These are phyloP conservation scores for Danio jaintianensis DNA, from an alignment of 2,797 vertebrate species.

Conservation along the genomic window DNA sequence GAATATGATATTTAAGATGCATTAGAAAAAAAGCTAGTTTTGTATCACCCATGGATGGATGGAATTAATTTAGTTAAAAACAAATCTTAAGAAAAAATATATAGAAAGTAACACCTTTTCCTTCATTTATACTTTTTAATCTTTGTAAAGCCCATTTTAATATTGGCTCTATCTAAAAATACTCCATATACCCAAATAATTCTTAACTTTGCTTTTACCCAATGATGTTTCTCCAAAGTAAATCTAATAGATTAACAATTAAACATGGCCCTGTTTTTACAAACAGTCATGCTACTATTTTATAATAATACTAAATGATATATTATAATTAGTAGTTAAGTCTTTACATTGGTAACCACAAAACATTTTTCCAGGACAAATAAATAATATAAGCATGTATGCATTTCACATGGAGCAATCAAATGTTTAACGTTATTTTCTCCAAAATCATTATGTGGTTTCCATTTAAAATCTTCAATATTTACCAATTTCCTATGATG, in stretches of 20 bases:
- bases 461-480: neutral
- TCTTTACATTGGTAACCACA: neutral
- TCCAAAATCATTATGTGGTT: neutral
- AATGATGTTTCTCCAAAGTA: neutral
- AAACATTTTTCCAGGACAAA: neutral
- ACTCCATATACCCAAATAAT: neutral
- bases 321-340: neutral
- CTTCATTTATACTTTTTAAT: too few relatives aligned
- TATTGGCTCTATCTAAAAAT: neutral
- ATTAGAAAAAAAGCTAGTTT: too few relatives aligned
- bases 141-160: neutral
- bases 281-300: neutral
- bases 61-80: too few relatives aligned
- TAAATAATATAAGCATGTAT: neutral
- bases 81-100: too few relatives aligned
- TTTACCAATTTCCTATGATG: neutral
- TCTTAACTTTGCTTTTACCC: neutral
- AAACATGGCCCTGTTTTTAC: neutral
- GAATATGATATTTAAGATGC: too few relatives aligned
- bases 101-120: neutral
- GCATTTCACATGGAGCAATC: neutral
- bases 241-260: neutral
- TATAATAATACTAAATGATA: neutral
- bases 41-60: too few relatives aligned
- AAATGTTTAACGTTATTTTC: neutral